Base-by-base conservation (phyloP, 2,888 invertebrate species). In the Arge pagana region DNA sequence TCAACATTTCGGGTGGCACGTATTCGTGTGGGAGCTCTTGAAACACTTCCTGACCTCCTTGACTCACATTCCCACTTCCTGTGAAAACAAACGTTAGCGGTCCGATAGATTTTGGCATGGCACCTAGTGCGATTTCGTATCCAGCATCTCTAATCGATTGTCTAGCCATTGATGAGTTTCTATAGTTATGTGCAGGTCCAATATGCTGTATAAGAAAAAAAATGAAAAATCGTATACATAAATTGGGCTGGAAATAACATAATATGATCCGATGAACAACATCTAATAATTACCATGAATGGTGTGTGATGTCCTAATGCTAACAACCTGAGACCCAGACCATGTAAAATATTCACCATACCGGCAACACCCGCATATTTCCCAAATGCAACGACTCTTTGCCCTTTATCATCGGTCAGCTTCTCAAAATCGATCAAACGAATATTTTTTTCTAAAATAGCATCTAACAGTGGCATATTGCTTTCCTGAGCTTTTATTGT, bases 281-380 rank as follows among this genome's bases (percentile, higher is more conserved):
- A 50, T 11, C 21, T 24, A 21, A n/a, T 26, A 10, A 8, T 26
- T 26, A 3, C 91, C 97, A 99, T 96, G 71, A 99, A 99, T 0
- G 99, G 99, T 0, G 99, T 99, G 71, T 99, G 99, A 76, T 99
- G 98, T 0, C 99, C 99, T 18, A 99, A 80, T 0, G 98, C 98
- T 49, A 99, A 79, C 2, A 96, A 81, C 41, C 99, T 81, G 26
- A 99, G 81, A 0, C 99, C 99, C 36, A 99, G 80, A 0, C 99
- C 99, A 70, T 99, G 99, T 11, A 99, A 81, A 64, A 99, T 98
- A 76, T 99, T 97, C 48, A 99, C 91, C 89, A 96, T 97, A 10
- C 99, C 99, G 18, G 98, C 96, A 1, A 98, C 94, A 0, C 99
- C 90, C 0, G 99, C 99, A 80, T 97, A 99, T 77, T 96, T 97